Conservation (phyloP, 2,113 vertebrate genomes). For the Oreochromis aureus region DNA sequence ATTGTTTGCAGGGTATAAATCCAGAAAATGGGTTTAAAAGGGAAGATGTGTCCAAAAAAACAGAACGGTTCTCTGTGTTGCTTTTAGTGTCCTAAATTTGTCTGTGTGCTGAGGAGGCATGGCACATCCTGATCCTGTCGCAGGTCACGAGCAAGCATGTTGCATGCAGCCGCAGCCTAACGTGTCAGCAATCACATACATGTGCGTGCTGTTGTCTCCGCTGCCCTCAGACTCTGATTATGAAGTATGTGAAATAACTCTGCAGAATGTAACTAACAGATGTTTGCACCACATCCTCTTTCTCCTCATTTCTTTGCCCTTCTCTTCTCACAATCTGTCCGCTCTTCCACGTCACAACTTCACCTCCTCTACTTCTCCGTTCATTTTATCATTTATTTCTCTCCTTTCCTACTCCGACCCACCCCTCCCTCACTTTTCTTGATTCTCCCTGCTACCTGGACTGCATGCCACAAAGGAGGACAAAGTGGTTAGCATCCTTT, state of each 20-base stretch:
- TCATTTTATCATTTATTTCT: neutral
- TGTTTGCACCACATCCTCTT: conserved; percentile 44
- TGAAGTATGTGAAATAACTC: conserved; percentile 28
- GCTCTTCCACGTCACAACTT: neutral
- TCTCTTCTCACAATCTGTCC: neutral
- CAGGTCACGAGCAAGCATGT: neutral
- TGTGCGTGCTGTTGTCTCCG: neutral
- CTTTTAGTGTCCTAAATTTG: neutral
- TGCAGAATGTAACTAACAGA: conserved; percentile 57
- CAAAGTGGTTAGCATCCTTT: conserved; percentile 98
- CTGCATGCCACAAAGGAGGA: conserved; percentile 97
- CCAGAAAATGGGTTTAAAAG: neutral
- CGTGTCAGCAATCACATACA: neutral
- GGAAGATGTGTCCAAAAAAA: neutral
- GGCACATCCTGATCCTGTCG: neutral
- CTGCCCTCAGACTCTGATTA: conserved; percentile 15
- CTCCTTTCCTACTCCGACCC: neutral
- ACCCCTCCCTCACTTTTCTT: conserved; percentile 29
- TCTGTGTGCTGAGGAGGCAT: neutral
- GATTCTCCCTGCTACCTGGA: conserved; percentile 89
- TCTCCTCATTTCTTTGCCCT: neutral
- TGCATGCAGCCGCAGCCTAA: conserved; percentile 36
- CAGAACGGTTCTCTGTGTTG: neutral
- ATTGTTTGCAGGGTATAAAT: neutral
- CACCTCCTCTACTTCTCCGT: neutral